Evolutionary conservation across 2,888 invertebrate genomes (phyloP), one percentile per base, ranked within the genome.

Genomic region (Amblyjoppa fuscipennis): DNA sequence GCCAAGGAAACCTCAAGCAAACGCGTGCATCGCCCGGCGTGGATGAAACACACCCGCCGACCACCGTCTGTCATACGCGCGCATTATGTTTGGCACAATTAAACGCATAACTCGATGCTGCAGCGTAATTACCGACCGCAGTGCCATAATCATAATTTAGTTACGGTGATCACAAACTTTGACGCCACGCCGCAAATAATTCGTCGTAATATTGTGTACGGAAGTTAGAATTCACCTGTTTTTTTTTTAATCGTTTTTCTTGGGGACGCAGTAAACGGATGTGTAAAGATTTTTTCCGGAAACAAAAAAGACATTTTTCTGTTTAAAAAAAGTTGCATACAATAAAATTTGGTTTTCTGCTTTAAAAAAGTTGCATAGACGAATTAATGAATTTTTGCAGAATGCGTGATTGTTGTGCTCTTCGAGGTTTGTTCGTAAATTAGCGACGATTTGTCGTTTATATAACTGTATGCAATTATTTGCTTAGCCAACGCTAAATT

Each of bases 51-150:
- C 59, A 25, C 20, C 3, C 3, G 9, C 25, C 20, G 25, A 59
- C 59, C 59, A 25, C 28, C 11, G 28, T 25, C 25, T 28, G 25
- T 59, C 59, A 59, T 59, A 59, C 28, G 20, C 4, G 59, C 25
- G 59, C 59, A 16, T 64, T 64, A 64, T 56, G 9, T 56, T 56
- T 56, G 25, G 6, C 25, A 20, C 25, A n/a, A 64, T 64, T 64
- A 59, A 56, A 64, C n/a, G 34, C 34, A 3, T 64, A 64, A 38
- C 38, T 64, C 64, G n/a, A 64, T 13, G 16, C 31, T 34, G 31
- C 31, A 13, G 16, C 64, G 34, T 34, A n/a, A 64, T 34, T 13
- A 34, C 31, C 31, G 31, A 64, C 64, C 64, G 31, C 34, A 13
- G n/a, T 16, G n/a, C 16, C 34, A 64, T 7, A 64, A 64, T 38